A percentile compares a stretch with the other conserved stretches of the same genome.
Conservation (phyloP, 2,888 invertebrate species). For the Augochlorella aurata region DNA sequence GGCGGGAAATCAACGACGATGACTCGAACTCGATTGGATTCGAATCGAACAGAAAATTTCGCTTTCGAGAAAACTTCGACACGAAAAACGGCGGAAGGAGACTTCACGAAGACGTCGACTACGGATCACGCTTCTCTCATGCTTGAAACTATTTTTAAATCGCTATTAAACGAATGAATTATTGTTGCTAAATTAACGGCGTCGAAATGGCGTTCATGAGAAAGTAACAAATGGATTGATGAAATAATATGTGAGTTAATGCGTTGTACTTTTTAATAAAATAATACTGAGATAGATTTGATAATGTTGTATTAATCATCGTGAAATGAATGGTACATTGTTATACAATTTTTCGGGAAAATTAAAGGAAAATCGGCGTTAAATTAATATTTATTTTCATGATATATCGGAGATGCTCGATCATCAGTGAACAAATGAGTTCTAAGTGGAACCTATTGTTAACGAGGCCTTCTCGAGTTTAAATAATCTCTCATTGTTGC, state of each 20-base stretch:
- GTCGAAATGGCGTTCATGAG: background rate
- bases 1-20: slow-evolving; percentile 34
- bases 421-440: slow-evolving; percentile 16
- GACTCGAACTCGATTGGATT: background rate
- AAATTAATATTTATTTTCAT: background rate
- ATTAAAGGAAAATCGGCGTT: background rate
- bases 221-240: slow-evolving; percentile 1
- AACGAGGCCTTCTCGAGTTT: background rate
- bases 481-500: background rate
- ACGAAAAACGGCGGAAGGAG: background rate
- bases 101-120: background rate
- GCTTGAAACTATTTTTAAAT: too few relatives aligned
- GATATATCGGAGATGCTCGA: slow-evolving; percentile 12
- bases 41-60: background rate
- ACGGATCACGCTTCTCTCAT: too few relatives aligned
- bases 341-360: background rate
- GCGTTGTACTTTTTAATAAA: background rate
- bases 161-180: background rate
- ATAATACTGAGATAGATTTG: background rate
- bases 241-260: background rate
- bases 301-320: slow-evolving; percentile 10
- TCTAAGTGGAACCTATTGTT: slow-evolving; percentile 14
- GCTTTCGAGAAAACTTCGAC: background rate
- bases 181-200: background rate
- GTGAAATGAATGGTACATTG: background rate